A percentile compares a stretch with the other conserved stretches of the same genome.
Evolutionary conservation across 2,113 vertebrate genomes (phyloP).

Genomic region (Anser brachyrhynchus): DNA sequence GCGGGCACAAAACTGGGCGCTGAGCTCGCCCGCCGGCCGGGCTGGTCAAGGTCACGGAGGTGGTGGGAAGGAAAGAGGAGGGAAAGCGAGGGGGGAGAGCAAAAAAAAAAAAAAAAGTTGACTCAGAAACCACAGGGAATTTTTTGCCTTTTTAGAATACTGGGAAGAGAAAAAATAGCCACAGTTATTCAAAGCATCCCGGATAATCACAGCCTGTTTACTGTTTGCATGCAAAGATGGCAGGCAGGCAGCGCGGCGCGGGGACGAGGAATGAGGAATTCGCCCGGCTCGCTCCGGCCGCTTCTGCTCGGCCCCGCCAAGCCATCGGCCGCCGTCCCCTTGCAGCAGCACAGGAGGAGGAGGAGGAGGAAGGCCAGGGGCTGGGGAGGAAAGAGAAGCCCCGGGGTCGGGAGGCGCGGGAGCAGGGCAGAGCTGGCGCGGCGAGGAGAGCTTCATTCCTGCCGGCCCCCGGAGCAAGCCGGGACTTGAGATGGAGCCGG

Average conservation of each 20-base stretch:
- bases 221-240: slow-evolving; percentile 70
- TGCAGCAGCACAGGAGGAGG: background rate
- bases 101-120: slow-evolving; percentile 51
- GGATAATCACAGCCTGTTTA: slow-evolving; percentile 76
- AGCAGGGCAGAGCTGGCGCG: background rate
- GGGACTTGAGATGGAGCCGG: slow-evolving; percentile 31
- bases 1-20: background rate
- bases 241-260: slow-evolving; percentile 65
- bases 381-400: background rate
- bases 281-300: background rate
- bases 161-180: slow-evolving; percentile 76
- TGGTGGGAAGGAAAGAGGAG: slow-evolving; percentile 67
- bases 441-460: slow-evolving; percentile 47
- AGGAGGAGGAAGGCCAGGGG: background rate
- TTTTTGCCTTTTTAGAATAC: slow-evolving; percentile 78
- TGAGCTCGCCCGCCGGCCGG: slow-evolving; percentile 1
- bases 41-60: slow-evolving; percentile 61
- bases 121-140: slow-evolving; percentile 75
- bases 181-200: slow-evolving; percentile 76
- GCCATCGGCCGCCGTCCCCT: background rate
- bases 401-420: too few species aligned
- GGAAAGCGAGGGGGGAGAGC: background rate
- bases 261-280: slow-evolving; percentile 56
- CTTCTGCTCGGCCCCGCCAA: slow-evolving; percentile 30
- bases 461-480: background rate